phyloP scores from a whole-genome alignment of 2,113 vertebrate genomes.

The Phalacrocorax aristotelis region DNA sequence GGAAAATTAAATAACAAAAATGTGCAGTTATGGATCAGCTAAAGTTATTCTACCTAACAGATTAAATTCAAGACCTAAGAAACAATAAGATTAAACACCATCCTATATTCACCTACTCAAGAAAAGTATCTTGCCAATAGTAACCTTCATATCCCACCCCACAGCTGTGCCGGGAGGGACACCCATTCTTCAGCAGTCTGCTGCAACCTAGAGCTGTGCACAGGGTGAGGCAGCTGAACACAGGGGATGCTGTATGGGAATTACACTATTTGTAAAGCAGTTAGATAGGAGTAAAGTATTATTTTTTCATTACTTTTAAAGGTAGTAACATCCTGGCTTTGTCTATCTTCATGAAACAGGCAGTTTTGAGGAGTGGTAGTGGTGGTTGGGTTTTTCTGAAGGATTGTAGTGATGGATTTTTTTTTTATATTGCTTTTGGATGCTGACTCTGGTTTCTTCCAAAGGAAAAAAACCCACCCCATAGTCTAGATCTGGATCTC shows the following conservation, averaged over 20 bases:
- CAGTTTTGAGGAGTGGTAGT: accelerated
- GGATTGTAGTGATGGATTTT: not conserved
- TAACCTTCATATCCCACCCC: not conserved
- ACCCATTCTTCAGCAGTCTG: not conserved
- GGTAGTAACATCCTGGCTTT: not conserved
- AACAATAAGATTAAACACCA: not conserved
- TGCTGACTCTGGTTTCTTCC: not conserved
- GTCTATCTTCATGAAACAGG: not conserved
- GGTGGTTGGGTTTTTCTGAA: not conserved
- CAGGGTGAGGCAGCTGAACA: not conserved
- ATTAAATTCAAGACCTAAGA: not conserved
- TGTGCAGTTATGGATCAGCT: not conserved
- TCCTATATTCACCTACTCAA: not conserved
- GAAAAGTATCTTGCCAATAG: not conserved
- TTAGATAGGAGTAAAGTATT: not conserved
- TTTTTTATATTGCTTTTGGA: not conserved
- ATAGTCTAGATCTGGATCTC: not conserved
- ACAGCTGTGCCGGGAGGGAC: not conserved
- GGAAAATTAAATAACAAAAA: not conserved
- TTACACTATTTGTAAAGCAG: not conserved
- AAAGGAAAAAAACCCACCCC: not conserved
- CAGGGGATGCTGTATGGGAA: not conserved
- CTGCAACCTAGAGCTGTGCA: not conserved
- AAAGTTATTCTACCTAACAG: not conserved
- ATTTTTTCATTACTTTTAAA: not conserved